These are phyloP conservation scores for Otolemur garnettii DNA, from an alignment of 2,113 vertebrate species.

Conservation along the genomic window DNA sequence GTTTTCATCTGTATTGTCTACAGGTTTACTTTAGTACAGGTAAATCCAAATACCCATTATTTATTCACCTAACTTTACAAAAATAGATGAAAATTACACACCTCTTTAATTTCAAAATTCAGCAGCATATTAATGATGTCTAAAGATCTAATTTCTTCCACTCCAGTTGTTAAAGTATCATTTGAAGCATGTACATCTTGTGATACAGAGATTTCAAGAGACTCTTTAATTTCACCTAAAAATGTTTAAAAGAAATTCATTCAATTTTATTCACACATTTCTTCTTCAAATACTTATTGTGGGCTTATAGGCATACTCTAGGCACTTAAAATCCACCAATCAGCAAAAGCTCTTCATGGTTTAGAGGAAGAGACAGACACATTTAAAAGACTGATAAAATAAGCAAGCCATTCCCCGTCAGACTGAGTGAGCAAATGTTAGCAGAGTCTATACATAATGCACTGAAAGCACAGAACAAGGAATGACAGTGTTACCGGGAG, in stretches of 20 bases:
- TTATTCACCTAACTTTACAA: conserved; percentile 40
- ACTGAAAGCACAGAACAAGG: not conserved
- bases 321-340: conserved; percentile 11
- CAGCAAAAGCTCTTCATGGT: not conserved
- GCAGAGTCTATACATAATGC: not conserved
- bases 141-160: conserved; percentile 72
- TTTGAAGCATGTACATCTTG: conserved; percentile 66
- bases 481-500: not conserved
- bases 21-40: conserved; percentile 34
- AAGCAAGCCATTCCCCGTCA: not conserved
- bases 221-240: conserved; percentile 80
- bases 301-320: not conserved
- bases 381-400: conserved; percentile 12
- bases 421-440: not conserved
- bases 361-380: not conserved
- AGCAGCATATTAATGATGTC: conserved; percentile 91
- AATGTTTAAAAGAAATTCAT: conserved; percentile 65
- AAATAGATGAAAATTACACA: conserved; percentile 78
- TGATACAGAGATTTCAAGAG: not conserved
- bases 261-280: conserved; percentile 30
- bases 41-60: conserved; percentile 48
- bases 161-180: conserved; percentile 51
- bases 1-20: not conserved
- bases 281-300: conserved; percentile 7
- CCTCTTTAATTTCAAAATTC: conserved; percentile 96